Evolutionary conservation across 2,797 vertebrate species (phyloP), one percentile per base, ranked within the genome.

Genomic region (Dendrocincla fuliginosa): DNA sequence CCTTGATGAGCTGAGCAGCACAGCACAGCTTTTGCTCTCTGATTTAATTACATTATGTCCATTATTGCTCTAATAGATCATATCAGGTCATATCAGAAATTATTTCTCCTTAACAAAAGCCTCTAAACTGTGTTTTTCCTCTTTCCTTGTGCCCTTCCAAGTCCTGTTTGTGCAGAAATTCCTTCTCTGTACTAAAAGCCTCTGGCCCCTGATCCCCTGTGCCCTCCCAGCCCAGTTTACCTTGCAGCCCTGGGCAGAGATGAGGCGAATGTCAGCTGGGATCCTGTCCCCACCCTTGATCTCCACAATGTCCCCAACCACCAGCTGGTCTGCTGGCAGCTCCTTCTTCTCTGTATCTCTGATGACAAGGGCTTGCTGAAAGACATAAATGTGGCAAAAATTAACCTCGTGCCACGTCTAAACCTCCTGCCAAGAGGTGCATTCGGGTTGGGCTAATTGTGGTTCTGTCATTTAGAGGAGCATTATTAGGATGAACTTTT

Each of bases 241-340:
- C 97, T 98, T 98, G 64, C 98, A 98, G 0, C 98, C 98, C 87
- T 98, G 98, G 53, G 96, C 24, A 86, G 55, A 83, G 55, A 98
- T 92, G 15, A 98, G 52, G 23, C 98, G 97, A 89, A 98, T 90
- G 81, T 98, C 98, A 0, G 98, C 98, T 35, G 98, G 98, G 82
- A 98, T 98, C 84, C 96, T 97, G 75, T 98, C 98, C 56, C 98
- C 98, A 30, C 98, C 98, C 96, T 98, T 98, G 78, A 98, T 97
- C 80, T 98, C 98, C 52, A 98, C 98, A 0, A 98, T 76, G 60
- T 98, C 98, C 30, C 98, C 98, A 50, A 98, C 98, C 70, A 98
- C 98, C 56, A 98, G 95, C 50, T 98, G 96, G 19, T 98, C 97
- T 70, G 98, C 98, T 22, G 98, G 65, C 61, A 98, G 69, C 59